A percentile compares a stretch with the other conserved stretches of the same genome.
These are phyloP conservation scores for Clamator glandarius DNA, from an alignment of 2,797 vertebrate genomes.

Conservation along the genomic window DNA sequence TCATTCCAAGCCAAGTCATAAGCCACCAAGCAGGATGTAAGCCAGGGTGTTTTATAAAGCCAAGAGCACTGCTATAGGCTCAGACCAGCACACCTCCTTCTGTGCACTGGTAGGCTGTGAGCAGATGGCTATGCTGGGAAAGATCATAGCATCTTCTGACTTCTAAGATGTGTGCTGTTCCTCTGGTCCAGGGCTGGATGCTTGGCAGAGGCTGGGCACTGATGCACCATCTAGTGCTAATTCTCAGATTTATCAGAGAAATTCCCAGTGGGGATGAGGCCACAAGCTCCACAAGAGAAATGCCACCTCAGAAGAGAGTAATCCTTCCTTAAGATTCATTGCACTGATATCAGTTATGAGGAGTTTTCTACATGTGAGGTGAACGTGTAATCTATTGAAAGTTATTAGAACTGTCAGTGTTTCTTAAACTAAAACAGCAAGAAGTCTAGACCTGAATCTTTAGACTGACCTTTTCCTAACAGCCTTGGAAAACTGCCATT, in stretches of 20 bases:
- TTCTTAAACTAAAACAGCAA: not conserved
- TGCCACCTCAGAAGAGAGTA: rapidly evolving
- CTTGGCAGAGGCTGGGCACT: not conserved
- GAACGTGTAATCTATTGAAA: not conserved
- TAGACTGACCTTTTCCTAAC: not conserved
- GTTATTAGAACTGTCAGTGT: not conserved
- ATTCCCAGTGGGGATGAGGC: not conserved
- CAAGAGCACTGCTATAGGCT: not conserved
- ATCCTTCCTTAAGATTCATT: not conserved
- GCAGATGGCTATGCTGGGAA: not conserved
- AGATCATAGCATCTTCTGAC: rapidly evolving
- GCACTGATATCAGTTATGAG: not conserved
- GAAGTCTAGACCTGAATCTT: not conserved
- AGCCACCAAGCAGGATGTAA: not conserved
- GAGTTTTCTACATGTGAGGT: not conserved
- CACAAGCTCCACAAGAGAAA: not conserved
- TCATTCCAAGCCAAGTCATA: not conserved
- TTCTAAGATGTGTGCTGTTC: not conserved
- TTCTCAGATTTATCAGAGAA: not conserved
- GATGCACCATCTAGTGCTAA: not conserved
- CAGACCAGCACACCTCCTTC: not conserved
- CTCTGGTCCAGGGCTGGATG: not conserved
- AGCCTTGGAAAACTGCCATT: not conserved
- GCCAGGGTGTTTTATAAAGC: rapidly evolving
- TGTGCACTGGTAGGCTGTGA: rapidly evolving